A percentile compares a stretch with the other conserved stretches of the same genome.
phyloP scores from a whole-genome alignment of 2,113 vertebrate genomes.

The Sander vitreus region DNA sequence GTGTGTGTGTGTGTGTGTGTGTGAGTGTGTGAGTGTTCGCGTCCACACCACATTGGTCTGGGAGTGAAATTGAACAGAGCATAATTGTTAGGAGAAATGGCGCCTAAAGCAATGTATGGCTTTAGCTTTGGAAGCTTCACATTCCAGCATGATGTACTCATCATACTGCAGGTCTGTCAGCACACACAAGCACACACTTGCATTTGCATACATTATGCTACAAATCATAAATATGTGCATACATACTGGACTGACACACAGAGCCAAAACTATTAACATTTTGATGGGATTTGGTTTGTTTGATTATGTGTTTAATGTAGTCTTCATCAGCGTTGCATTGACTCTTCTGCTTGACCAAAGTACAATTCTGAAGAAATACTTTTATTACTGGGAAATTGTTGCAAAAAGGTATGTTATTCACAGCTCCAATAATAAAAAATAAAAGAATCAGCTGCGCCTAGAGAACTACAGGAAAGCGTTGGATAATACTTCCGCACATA shows the following conservation, averaged over 20 bases:
- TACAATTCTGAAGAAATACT: not conserved
- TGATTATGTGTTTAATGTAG: not conserved
- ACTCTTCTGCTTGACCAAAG: too few species aligned
- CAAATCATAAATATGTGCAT: slow-evolving; percentile 17
- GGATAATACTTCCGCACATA: slow-evolving; percentile 7
- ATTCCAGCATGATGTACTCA: slow-evolving; percentile 74
- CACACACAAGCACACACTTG: slow-evolving; percentile 13
- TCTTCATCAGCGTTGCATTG: slow-evolving; percentile 2
- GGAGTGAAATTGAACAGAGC: slow-evolving; percentile 67
- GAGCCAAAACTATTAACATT: slow-evolving; percentile 16
- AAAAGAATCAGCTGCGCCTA: slow-evolving; percentile 15
- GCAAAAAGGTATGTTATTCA: not conserved
- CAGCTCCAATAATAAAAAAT: slow-evolving; percentile 12
- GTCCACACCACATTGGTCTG: slow-evolving; percentile 64
- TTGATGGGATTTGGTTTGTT: slow-evolving; percentile 5
- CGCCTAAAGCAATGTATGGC: slow-evolving; percentile 74
- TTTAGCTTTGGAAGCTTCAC: slow-evolving; percentile 65
- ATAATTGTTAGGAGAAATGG: slow-evolving; percentile 73
- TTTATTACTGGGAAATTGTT: not conserved
- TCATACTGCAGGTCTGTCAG: slow-evolving; percentile 52
- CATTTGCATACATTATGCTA: slow-evolving; percentile 35
- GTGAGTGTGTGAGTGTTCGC: slow-evolving; percentile 27
- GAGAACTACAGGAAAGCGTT: slow-evolving; percentile 2
- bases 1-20: slow-evolving; percentile 10
- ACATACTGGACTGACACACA: not conserved